phyloP scores from a whole-genome alignment of 2,888 invertebrate genomes.

The Therioaphis trifolii region DNA sequence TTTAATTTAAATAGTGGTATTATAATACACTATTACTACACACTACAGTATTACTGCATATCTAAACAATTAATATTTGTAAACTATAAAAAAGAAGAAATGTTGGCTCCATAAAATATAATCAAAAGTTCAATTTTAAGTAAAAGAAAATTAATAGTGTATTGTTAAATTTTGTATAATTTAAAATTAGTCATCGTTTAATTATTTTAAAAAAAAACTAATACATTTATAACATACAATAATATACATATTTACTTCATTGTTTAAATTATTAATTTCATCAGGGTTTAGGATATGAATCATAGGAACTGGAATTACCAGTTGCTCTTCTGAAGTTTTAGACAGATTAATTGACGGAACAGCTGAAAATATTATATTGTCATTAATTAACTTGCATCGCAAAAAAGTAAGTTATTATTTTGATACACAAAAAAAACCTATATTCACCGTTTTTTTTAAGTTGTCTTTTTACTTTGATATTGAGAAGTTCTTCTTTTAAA shows the following conservation, averaged over 20 bases:
- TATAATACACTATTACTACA: neutral
- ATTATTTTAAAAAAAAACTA: too few relatives aligned
- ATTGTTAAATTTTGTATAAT: too few relatives aligned
- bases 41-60: neutral
- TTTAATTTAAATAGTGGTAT: neutral
- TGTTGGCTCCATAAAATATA: too few relatives aligned
- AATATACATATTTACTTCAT: too few relatives aligned
- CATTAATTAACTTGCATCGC: too few relatives aligned
- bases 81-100: conserved; percentile 16
- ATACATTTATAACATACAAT: too few relatives aligned
- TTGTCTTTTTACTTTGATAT: conserved; percentile 57
- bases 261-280: neutral
- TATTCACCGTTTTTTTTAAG: conserved; percentile 61
- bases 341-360: conserved; percentile 42
- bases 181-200: too few relatives aligned
- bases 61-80: neutral
- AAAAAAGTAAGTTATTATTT: too few relatives aligned
- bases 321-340: neutral
- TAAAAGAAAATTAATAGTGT: neutral
- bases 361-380: conserved; percentile 9
- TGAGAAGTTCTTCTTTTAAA: conserved; percentile 58
- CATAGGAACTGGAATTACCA: neutral
- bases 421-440: neutral
- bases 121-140: neutral
- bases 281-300: neutral